Evolutionary conservation across 2,888 invertebrate species (phyloP), one percentile per base, ranked within the genome.

Genomic region (Scaptomyza flava): DNA sequence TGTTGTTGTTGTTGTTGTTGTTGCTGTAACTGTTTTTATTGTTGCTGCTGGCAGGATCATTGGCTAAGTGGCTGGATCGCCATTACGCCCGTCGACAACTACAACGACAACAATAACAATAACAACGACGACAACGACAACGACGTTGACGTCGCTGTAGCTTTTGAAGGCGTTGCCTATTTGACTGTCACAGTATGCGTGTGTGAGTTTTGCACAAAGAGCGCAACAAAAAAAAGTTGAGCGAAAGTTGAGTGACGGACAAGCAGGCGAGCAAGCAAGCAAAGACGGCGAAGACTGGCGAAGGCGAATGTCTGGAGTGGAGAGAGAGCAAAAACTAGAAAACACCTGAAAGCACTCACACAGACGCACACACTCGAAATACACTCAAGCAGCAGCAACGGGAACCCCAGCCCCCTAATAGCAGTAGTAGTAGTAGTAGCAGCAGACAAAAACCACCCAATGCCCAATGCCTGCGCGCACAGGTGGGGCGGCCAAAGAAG

Each of bases 101-200:
- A 43, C 38, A 38, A 48, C n/a, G 14, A 34, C 30, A 52, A 48
- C n/a, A 14, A 14, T 30, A 47, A 30, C 30, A 9, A 47, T 6
- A 31, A 12, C 52, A 34, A 27, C 42, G 30, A n/a, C 34, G 36
- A 30, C 58, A 14, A 30, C 30, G 17, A 50, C 45, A 38, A 36
- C 63, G 42, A 53, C 68, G 38, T 41, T 70, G 52, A 60, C 61
- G 52, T 72, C 72, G 77, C 73, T 68, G 74, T 63, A 79, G 75
- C 81, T 85, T 88, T 89, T 81, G 90, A 90, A 90, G 90, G 90
- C 90, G 90, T 90, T 89, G 84, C 89, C 90, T 87, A 88, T 85
- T 84, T 76, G 74, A 41, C 60, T 72, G 65, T 9, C 60, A 34
- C 9, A 57, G 67, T 72, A 7, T 76, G 67, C 31, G 73, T 59